Evolutionary conservation across 1,140 invertebrate genomes (phyloP), one percentile per base, ranked within the genome.

Genomic region (Agrypnia vestita): DNA sequence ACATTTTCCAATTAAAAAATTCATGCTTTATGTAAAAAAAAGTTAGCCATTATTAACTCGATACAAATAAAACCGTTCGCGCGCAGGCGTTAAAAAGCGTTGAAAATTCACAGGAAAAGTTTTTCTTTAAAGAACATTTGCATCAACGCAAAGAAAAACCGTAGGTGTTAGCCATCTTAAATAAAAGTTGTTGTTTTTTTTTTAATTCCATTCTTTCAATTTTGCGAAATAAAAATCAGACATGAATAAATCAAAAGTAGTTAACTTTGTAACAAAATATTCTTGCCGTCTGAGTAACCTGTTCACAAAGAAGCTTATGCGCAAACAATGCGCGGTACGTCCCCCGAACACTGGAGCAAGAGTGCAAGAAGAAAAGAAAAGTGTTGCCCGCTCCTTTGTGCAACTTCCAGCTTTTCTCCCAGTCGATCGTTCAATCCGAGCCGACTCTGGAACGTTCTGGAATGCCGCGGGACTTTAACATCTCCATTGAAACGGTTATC

Each of bases 221-320:
- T 35, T 35, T 35, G 25, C 6, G 6, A 3, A 35, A 35, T 35
- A 35, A 35, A 35, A 35, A 6, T 35, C 25, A 35, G 25, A 35
- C 25, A 35, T 35, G 6, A 35, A 6, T 35, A 35, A 35, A 35
- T 35, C 25, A 35, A 35, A 35, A 35, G 17, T 11, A 59, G 15
- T 21, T 21, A 56, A 7, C 53, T n/a, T 19, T 1, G n/a, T 15
- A 21, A 59, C 8, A 59, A 21, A 59, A 59, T 59, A 59, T 67
- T 67, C 43, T 44, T 8, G 8, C 35, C 43, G 25, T 35, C 25
- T 35, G 35, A 67, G 15, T 67, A 67, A 67, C 44, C 62, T 67
- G 62, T 43, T 67, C 44, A n/a, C 25, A 46, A 46, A n/a, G 44
- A 47, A 67, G 62, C 62, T 67, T 15, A 46, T 44, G 62, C 44